Percentiles rank a stretch among this genome's conserved stretches.
Evolutionary conservation across 2,888 invertebrate species (phyloP).

Genomic region (Spisula solida): DNA sequence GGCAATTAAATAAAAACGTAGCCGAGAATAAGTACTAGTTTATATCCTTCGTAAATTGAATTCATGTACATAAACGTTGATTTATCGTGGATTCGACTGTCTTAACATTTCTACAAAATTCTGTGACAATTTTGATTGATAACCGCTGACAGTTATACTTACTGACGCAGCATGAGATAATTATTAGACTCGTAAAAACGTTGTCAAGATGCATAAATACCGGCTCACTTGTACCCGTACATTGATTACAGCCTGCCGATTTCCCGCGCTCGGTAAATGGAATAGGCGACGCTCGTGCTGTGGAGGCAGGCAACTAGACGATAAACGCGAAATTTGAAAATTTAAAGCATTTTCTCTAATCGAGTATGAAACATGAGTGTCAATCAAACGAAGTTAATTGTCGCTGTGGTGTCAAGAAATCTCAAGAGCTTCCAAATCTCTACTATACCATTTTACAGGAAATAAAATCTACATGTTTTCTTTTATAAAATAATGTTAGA

Average conservation of each 20-base stretch:
- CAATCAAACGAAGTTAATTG: conserved; percentile 54
- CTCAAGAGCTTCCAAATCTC: conserved; percentile 19
- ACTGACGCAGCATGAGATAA: conserved; percentile 56
- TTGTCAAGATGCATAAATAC: conserved; percentile 66
- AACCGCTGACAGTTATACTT: conserved; percentile 65
- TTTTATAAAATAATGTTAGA: background rate
- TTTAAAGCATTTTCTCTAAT: conserved; percentile 56
- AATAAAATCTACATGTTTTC: conserved; percentile 31
- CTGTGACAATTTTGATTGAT: conserved; percentile 68
- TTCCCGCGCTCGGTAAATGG: conserved; percentile 68
- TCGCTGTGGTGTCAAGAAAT: conserved; percentile 29
- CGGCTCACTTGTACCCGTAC: conserved; percentile 57
- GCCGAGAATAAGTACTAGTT: conserved; percentile 23
- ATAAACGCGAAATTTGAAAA: conserved; percentile 59
- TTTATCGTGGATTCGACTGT: conserved; percentile 40
- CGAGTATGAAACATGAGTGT: conserved; percentile 58
- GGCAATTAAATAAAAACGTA: conserved; percentile 21
- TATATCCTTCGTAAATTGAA: conserved; percentile 37
- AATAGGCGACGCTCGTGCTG: conserved; percentile 72
- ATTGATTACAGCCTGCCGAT: conserved; percentile 64
- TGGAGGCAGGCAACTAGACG: conserved; percentile 59
- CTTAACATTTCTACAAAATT: conserved; percentile 47
- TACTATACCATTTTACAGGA: background rate
- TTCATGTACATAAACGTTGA: conserved; percentile 46
- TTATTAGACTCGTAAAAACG: conserved; percentile 68